Conservation (phyloP, 2,113 vertebrate species). For the Orycteropus afer region DNA sequence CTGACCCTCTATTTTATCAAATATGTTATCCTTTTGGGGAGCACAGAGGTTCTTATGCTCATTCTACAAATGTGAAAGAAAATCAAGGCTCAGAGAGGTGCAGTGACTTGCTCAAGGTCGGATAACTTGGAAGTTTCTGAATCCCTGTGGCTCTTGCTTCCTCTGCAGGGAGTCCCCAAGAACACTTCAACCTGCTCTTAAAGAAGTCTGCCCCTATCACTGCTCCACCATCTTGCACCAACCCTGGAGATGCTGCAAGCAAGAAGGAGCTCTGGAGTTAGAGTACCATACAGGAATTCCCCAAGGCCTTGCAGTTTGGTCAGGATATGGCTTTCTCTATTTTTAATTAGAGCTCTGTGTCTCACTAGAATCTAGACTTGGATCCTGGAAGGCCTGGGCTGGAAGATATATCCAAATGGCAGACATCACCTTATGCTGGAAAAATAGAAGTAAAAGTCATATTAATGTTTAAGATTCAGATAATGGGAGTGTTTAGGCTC, state of each 20-base stretch:
- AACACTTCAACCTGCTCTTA: background rate
- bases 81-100: background rate
- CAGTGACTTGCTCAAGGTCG: background rate
- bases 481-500: slow-evolving; percentile 19
- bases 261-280: background rate
- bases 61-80: background rate
- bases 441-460: slow-evolving; percentile 51
- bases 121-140: background rate
- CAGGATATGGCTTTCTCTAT: background rate
- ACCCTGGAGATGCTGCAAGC: background rate
- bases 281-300: background rate
- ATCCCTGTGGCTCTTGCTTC: background rate
- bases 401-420: slow-evolving; percentile 36
- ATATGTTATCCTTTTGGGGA: background rate
- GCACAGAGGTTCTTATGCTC: background rate
- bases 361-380: background rate
- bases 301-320: background rate
- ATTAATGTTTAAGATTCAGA: slow-evolving; percentile 37
- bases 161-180: background rate
- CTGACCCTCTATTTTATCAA: background rate
- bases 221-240: background rate
- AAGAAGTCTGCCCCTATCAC: background rate
- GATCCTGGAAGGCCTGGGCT: background rate
- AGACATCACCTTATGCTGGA: background rate
- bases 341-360: background rate